Conservation (phyloP, 2,113 vertebrate genomes). For the Ornithorhynchus anatinus region DNA sequence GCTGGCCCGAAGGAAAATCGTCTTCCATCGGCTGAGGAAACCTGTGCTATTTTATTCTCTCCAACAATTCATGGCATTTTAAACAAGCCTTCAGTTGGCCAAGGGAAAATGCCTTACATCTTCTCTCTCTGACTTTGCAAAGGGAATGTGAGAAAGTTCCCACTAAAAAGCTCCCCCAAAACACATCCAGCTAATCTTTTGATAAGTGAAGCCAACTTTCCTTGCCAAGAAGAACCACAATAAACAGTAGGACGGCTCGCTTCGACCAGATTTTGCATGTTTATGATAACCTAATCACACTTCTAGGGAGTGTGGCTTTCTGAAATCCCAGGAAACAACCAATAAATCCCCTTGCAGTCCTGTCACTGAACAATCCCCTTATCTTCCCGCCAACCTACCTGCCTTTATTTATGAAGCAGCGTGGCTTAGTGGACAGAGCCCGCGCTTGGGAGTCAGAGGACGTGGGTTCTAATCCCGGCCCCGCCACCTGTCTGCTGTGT, state of each 20-base stretch:
- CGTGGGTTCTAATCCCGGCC: too few species aligned
- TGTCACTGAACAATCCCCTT: not conserved
- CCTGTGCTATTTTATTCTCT: constrained; percentile 43
- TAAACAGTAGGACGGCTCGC: not conserved
- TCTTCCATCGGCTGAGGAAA: constrained; percentile 38
- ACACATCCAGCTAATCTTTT: not conserved
- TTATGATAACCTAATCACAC: not conserved
- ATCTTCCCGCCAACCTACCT: constrained; percentile 18
- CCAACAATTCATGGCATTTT: constrained; percentile 26
- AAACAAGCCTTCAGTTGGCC: constrained; percentile 26
- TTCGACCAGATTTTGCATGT: not conserved
- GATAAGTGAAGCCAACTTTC: too few species aligned
- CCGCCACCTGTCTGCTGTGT: too few species aligned
- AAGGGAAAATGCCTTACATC: constrained; percentile 40
- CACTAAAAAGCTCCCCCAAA: not conserved
- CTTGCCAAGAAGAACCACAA: not conserved
- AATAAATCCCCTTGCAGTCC: not conserved
- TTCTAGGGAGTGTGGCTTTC: constrained; percentile 15
- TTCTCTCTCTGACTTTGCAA: constrained; percentile 28
- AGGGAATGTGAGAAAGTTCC: constrained; percentile 9
- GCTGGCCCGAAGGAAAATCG: constrained; percentile 2
- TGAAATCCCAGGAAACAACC: constrained; percentile 4
- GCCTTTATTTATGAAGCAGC: constrained; percentile 59
- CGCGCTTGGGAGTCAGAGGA: too few species aligned
- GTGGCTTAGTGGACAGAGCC: too few species aligned